Evolutionary conservation across 2,113 vertebrate species (phyloP).

Genomic region (Cynoglossus semilaevis): DNA sequence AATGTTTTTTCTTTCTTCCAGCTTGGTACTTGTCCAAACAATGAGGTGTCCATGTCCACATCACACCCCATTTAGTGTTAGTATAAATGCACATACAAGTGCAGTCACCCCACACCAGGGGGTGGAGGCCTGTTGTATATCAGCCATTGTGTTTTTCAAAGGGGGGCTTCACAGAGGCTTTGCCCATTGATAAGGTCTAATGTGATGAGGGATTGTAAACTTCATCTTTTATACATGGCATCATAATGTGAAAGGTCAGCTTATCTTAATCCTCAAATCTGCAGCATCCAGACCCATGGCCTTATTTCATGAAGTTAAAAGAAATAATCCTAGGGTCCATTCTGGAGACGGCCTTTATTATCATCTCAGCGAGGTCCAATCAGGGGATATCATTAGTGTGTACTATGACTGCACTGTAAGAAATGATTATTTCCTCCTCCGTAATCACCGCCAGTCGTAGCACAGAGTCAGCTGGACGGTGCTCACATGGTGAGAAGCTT

Average conservation of each 20-base stretch:
- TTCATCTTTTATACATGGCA: slow-evolving; percentile 77
- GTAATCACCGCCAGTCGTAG: slow-evolving; percentile 68
- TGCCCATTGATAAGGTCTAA: slow-evolving; percentile 73
- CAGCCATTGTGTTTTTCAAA: slow-evolving; percentile 68
- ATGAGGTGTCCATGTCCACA: slow-evolving; percentile 25
- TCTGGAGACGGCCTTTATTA: slow-evolving; percentile 70
- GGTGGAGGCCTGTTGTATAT: slow-evolving; percentile 65
- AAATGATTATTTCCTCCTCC: slow-evolving; percentile 68
- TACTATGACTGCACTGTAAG: slow-evolving; percentile 65
- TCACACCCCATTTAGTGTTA: slow-evolving; percentile 23
- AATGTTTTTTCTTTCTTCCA: slow-evolving; percentile 7
- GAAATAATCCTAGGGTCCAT: slow-evolving; percentile 73
- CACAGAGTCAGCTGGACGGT: slow-evolving; percentile 69
- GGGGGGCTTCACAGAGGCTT: slow-evolving; percentile 65
- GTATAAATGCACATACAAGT: slow-evolving; percentile 23
- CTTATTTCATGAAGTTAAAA: slow-evolving; percentile 73
- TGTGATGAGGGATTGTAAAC: slow-evolving; percentile 72
- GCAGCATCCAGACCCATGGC: slow-evolving; percentile 65
- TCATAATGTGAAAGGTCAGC: slow-evolving; percentile 77
- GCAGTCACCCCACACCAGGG: slow-evolving; percentile 71
- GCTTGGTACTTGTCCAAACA: slow-evolving; percentile 39
- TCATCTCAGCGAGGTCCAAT: slow-evolving; percentile 65
- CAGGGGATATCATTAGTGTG: slow-evolving; percentile 71
- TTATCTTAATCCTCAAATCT: slow-evolving; percentile 81
- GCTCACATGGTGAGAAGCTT: slow-evolving; percentile 65